Evolutionary conservation across 2,113 vertebrate genomes (phyloP).

Genomic region (Sturnira hondurensis): DNA sequence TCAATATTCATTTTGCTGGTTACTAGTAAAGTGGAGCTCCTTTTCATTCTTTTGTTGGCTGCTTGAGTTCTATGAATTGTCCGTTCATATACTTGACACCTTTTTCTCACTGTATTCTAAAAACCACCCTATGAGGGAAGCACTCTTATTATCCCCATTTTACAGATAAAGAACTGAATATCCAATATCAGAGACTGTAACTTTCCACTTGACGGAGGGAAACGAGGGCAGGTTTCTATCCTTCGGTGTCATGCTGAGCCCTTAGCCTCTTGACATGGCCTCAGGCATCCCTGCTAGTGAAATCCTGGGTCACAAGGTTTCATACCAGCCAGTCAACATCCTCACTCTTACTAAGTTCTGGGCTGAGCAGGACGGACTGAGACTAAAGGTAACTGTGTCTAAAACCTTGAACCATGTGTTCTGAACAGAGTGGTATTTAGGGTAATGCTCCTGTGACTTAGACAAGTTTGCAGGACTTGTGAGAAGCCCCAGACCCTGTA

Average conservation of each 20-base stretch:
- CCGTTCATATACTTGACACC: background rate
- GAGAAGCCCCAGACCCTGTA: background rate
- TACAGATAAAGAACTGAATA: background rate
- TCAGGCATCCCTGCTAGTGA: background rate
- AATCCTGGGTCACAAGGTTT: background rate
- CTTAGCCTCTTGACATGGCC: background rate
- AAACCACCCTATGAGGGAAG: background rate
- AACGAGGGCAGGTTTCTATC: background rate
- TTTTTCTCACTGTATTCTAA: background rate
- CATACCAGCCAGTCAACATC: background rate
- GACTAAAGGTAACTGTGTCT: background rate
- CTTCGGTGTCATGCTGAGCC: background rate
- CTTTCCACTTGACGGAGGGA: background rate
- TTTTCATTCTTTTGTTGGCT: background rate
- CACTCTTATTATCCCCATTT: background rate
- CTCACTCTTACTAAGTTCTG: fast-evolving
- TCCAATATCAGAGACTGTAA: background rate
- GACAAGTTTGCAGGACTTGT: background rate
- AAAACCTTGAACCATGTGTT: background rate
- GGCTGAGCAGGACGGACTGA: background rate
- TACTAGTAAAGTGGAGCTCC: background rate
- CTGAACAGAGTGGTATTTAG: background rate
- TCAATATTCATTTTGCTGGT: background rate
- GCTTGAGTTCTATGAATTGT: background rate
- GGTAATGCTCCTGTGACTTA: background rate